Conservation (phyloP, 2,113 vertebrate species). For the Oostethus manadensis region DNA sequence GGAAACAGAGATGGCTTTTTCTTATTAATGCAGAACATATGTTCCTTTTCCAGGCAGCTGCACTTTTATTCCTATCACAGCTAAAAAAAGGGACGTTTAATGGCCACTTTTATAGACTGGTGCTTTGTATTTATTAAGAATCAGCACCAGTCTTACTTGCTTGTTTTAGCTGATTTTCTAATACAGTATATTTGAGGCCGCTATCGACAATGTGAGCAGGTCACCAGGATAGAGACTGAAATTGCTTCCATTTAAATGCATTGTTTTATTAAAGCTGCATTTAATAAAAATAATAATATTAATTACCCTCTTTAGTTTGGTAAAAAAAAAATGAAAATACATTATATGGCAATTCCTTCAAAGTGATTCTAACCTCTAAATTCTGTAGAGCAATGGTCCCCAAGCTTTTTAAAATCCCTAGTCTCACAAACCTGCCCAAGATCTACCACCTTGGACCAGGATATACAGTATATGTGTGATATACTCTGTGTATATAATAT, state of each 20-base stretch:
- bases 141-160: conserved; percentile 22
- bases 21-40: conserved; percentile 63
- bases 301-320: too few species aligned
- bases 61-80: conserved; percentile 62
- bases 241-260: background rate
- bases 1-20: conserved; percentile 34
- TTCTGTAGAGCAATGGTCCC: too few species aligned
- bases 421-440: too few species aligned
- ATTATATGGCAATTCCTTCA: too few species aligned
- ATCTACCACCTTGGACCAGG: too few species aligned
- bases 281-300: too few species aligned
- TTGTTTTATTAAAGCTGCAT: background rate
- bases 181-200: background rate
- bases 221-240: background rate
- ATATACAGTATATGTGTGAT: too few species aligned
- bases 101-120: conserved; percentile 48
- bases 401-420: too few species aligned
- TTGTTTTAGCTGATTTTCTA: conserved; percentile 31
- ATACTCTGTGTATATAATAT: too few species aligned
- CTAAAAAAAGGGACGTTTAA: conserved; percentile 60
- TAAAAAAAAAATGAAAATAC: background rate
- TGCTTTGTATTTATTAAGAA: conserved; percentile 55
- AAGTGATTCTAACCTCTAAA: too few species aligned
- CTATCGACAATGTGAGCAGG: background rate
- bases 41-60: conserved; percentile 49